phyloP scores from a whole-genome alignment of 2,888 invertebrate species.

The Netelia inedita region DNA sequence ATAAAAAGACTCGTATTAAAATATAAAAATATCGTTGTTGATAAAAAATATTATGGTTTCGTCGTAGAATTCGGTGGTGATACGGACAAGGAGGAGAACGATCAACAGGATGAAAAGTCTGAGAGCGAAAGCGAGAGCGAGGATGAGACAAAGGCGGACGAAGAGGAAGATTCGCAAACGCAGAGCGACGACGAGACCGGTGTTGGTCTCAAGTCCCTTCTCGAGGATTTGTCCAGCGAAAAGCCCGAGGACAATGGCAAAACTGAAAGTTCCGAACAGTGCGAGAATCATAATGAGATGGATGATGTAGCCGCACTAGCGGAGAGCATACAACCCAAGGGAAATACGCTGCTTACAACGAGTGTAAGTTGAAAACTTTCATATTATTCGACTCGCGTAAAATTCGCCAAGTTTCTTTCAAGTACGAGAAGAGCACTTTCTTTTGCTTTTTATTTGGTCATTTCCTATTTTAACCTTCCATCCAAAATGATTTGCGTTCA shows the following conservation, averaged over 20 bases:
- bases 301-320: conserved; percentile 97
- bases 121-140: conserved; percentile 81
- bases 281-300: conserved; percentile 90
- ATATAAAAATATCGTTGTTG: background rate
- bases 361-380: conserved; percentile 87
- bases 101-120: conserved; percentile 80
- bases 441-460: conserved; percentile 1
- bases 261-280: conserved; percentile 84
- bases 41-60: conserved; percentile 11
- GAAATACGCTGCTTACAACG: conserved; percentile 97
- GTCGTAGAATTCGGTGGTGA: conserved; percentile 75
- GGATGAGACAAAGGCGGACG: conserved; percentile 78
- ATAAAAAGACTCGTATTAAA: conserved; percentile 41
- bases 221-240: conserved; percentile 85
- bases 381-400: conserved; percentile 9
- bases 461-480: conserved; percentile 73
- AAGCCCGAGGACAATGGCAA: conserved; percentile 74
- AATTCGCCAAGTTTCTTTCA: too few species aligned
- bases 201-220: conserved; percentile 87
- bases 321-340: conserved; percentile 98
- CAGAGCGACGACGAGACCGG: conserved; percentile 85
- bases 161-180: conserved; percentile 78
- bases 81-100: conserved; percentile 79
- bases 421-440: too few species aligned
- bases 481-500: conserved; percentile 79